Evolutionary conservation across 2,113 vertebrate species (phyloP).

Genomic region (Crotalus tigris): DNA sequence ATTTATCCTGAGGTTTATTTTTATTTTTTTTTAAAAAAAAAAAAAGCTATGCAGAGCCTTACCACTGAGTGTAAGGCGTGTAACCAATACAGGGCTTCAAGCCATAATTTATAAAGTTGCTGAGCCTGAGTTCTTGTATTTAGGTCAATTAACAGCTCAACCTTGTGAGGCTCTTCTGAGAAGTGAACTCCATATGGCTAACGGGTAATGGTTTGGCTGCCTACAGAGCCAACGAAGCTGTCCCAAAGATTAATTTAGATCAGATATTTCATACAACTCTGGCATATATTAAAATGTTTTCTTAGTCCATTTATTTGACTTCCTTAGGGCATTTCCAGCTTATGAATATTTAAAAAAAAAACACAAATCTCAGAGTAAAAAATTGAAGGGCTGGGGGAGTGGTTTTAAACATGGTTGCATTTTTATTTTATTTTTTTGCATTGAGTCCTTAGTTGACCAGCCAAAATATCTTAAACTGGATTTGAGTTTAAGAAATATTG

Average conservation of each 20-base stretch:
- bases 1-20: neutral
- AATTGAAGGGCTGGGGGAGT: neutral
- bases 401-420: neutral
- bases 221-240: neutral
- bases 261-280: neutral
- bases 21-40: neutral
- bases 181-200: neutral
- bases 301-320: neutral
- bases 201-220: neutral
- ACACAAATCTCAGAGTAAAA: neutral
- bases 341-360: neutral
- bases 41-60: neutral
- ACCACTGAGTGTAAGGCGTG: neutral
- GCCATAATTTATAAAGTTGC: neutral
- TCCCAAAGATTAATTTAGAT: neutral
- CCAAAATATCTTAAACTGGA: slow-evolving; percentile 4
- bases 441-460: slow-evolving; percentile 2
- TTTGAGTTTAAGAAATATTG: slow-evolving; percentile 15
- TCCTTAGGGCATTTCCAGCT: neutral
- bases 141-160: neutral
- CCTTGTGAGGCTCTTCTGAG: neutral
- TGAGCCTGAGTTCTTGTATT: neutral
- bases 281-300: neutral
- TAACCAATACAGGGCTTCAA: neutral
- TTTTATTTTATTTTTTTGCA: neutral